Evolutionary conservation across 2,797 vertebrate genomes (phyloP), one percentile per base, ranked within the genome.

Genomic region (Onychomys leucogaster): DNA sequence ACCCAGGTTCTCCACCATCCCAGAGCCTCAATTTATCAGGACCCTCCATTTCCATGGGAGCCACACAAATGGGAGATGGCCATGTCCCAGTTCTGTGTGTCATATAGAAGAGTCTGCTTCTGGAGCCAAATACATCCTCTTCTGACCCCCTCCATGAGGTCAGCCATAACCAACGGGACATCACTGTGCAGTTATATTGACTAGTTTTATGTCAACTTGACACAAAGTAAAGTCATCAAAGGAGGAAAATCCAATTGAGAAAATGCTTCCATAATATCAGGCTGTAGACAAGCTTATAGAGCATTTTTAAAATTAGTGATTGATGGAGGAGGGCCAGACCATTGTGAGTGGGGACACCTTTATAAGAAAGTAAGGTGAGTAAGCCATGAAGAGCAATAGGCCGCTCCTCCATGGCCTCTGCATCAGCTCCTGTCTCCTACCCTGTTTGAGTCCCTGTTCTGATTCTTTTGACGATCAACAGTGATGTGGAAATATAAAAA

Each of bases 81-180:
- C 23, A 29, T n/a, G 61, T 29, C 14, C 43, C 55, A 6, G 37
- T 5, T 8, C 73, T 65, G 29, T 34, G 10, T 23, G 32, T 67
- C 43, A 7, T n/a, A 49, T 11, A 21, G 6, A 2, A 46, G 7
- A 16, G 9, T 34, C 81, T 32, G 65, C 32, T 84, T 67, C 4
- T 14, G 0, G 34, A n/a, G 6, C 25, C 61, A 55, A 1, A 52
- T 2, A 11, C 0, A 34, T 7, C 23, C 23, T 11, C 16, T 32
- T n/a, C 61, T 65, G 8, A 13, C 34, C 19, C 23, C 46, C 2
- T 2, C 43, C 59, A 5, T 2, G 52, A 63, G 19, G 21, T n/a
- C 86, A 29, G 67, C 61, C 27, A 4, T 0, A 3, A 25, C 34
- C n/a, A 9, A 1, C 4, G 4, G 3, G n/a, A 5, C 11, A n/a